phyloP scores from a whole-genome alignment of 2,797 vertebrate genomes.

The Brotula barbata region DNA sequence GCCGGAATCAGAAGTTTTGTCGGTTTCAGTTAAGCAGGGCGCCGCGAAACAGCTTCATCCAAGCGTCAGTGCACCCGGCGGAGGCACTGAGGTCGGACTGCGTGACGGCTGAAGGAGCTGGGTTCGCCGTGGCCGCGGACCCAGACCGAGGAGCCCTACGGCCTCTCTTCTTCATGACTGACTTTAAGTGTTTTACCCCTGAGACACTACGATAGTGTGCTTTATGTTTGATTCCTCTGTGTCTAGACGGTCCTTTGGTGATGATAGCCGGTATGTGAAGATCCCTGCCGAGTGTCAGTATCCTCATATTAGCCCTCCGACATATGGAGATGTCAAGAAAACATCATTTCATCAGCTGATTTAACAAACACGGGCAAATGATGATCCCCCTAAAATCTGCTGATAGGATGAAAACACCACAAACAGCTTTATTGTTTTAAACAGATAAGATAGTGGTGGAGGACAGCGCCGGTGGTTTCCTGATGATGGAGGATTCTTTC shows the following conservation, averaged over 20 bases:
- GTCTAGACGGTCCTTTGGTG: constrained; percentile 67
- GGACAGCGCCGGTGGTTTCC: too few relatives aligned
- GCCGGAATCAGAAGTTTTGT: constrained; percentile 79
- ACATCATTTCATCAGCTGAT: background rate
- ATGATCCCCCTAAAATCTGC: background rate
- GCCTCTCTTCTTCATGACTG: constrained; percentile 82
- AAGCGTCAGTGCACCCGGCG: constrained; percentile 73
- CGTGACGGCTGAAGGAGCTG: constrained; percentile 82
- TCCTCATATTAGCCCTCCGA: constrained; percentile 10
- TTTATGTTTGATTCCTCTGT: constrained; percentile 77
- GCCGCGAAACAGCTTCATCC: constrained; percentile 74
- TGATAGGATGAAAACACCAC: background rate
- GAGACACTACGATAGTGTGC: constrained; percentile 84
- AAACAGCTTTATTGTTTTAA: too few relatives aligned
- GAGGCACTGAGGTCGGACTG: constrained; percentile 69
- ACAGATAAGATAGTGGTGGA: too few relatives aligned
- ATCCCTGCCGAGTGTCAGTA: constrained; percentile 20
- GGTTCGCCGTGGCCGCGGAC: constrained; percentile 78
- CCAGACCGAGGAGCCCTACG: constrained; percentile 74
- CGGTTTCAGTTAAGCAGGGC: constrained; percentile 75
- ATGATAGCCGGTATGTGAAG: constrained; percentile 56
- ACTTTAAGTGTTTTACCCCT: constrained; percentile 85
- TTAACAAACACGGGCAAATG: background rate
- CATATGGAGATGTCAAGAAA: background rate
- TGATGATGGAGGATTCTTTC: too few relatives aligned